Evolutionary conservation across 30 jellyfish, hydroid and myxozoan genomes (phyloP), one percentile per base, ranked within the genome.

Genomic region (Hydra vulgaris): DNA sequence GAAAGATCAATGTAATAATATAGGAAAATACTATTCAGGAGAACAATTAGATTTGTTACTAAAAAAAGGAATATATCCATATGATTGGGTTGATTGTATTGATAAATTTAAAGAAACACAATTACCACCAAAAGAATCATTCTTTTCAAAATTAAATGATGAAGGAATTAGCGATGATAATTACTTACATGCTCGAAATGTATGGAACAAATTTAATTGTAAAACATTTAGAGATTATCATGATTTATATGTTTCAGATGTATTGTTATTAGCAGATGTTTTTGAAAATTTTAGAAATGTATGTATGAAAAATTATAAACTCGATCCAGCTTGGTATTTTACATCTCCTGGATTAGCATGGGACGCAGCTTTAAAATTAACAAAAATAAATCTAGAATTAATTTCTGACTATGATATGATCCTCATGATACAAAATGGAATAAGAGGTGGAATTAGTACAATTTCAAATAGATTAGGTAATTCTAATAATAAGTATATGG

Each of bases 201-300:
- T 40, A 12, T 40, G 61, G 61, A 12, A 40, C 8, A 12, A 40
- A 12, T 40, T 40, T 40, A 40, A 40, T 12, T 40, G 61, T 5
- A 40, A 40, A 40, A 40, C 61, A 12, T 40, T 40, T 40, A 40
- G 61, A 40, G 61, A 40, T 12, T 40, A 40, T 40, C 61, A 40
- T 40, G 12, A 40, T 40, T 3, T 40, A 40, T 40, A 40, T 40
- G 12, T 40, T 5, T 40, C 61, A 8, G 76, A 70, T 70, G 76
- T 70, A 17, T 25, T 70, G 17, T 8, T 70, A 8, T 18, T 0
- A 7, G 76, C 76, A 0, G 76, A 70, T 70, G 76, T 0, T 12
- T 70, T 70, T 70, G 76, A 70, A 0, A 70, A 70, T 70, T 70
- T 70, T 25, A 22, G 76, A 25, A 18, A 70, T 25, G 76, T 70